A percentile compares a stretch with the other conserved stretches of the same genome.
Evolutionary conservation across 1,140 invertebrate species (phyloP).

Genomic region (Temnothorax curvispinosus): DNA sequence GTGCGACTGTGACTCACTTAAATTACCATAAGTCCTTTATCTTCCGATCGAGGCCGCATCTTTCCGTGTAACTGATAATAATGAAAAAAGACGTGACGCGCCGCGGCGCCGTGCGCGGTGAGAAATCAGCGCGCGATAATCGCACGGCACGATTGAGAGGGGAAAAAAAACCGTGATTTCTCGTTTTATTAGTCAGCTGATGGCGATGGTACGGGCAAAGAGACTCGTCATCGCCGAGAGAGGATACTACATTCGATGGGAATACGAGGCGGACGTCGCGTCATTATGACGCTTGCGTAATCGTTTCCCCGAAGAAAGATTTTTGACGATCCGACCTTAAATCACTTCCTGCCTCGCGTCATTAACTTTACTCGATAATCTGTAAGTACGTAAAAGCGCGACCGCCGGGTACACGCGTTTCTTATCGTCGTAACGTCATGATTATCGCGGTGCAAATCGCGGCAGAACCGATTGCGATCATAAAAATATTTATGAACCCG

Average conservation of each 20-base stretch:
- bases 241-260: not conserved
- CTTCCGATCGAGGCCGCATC: constrained; percentile 10
- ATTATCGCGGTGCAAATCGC: not conserved
- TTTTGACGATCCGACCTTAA: constrained; percentile 22
- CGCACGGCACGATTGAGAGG: not conserved
- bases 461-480: not conserved
- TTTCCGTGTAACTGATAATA: constrained; percentile 47
- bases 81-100: constrained; percentile 33
- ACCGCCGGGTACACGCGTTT: not conserved
- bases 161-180: constrained; percentile 17
- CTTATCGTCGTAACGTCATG: constrained; percentile 3
- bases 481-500: constrained; percentile 7
- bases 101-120: not conserved
- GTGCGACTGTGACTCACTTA: not conserved
- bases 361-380: not conserved
- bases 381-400: not conserved
- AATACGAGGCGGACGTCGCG: not conserved
- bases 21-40: constrained; percentile 31
- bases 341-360: constrained; percentile 1
- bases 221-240: constrained; percentile 48
- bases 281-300: not conserved
- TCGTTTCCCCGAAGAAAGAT: constrained; percentile 5
- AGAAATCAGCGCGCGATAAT: constrained; percentile 40
- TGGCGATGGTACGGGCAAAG: not conserved
- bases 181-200: constrained; percentile 55